These are phyloP conservation scores for Podargus strigoides DNA, from an alignment of 2,797 vertebrate genomes.

Conservation along the genomic window DNA sequence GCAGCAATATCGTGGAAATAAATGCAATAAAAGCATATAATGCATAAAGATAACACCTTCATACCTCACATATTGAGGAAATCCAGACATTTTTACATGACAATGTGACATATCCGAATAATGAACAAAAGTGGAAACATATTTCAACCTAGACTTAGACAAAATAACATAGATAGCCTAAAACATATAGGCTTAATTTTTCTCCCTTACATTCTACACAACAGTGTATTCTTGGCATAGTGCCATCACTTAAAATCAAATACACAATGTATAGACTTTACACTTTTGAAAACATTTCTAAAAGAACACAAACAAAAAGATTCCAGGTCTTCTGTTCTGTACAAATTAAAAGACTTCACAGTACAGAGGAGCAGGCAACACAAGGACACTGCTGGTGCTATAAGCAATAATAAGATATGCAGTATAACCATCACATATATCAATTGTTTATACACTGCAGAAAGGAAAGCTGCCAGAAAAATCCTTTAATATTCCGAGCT, in stretches of 20 bases:
- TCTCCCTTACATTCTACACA: not conserved
- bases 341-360: not conserved
- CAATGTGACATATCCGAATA: not conserved
- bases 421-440: not conserved
- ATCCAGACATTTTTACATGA: not conserved
- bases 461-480: not conserved
- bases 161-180: not conserved
- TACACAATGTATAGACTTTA: fast-evolving
- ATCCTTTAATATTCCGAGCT: not conserved
- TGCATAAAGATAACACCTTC: not conserved
- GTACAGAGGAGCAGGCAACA: not conserved
- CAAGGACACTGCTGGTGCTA: not conserved
- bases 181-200: not conserved
- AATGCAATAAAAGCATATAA: not conserved
- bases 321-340: not conserved
- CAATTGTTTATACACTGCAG: not conserved
- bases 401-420: not conserved
- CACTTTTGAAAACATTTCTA: not conserved
- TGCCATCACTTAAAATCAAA: not conserved
- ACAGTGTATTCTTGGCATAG: not conserved
- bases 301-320: not conserved
- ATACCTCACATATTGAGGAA: not conserved
- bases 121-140: not conserved
- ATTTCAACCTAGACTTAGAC: not conserved
- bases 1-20: not conserved